phyloP scores from a whole-genome alignment of 2,888 invertebrate species.

The Pyrochroa serraticornis region DNA sequence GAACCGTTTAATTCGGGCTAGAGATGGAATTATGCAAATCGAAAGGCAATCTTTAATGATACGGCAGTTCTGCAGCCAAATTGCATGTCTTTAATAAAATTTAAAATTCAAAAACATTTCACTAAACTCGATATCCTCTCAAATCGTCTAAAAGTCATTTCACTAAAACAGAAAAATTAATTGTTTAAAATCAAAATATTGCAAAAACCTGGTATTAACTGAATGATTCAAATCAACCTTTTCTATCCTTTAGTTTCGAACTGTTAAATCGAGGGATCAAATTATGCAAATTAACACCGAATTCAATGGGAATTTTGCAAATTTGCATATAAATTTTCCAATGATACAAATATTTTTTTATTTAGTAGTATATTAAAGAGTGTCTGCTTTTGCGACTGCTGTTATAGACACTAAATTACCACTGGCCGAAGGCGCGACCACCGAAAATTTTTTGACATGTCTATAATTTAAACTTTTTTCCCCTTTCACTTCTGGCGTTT shows the following conservation, averaged over 20 bases:
- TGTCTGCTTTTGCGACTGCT: no score
- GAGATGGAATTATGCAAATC: conserved; percentile 30
- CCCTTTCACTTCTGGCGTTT: no score
- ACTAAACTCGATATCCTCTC: not conserved
- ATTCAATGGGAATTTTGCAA: conserved; percentile 8
- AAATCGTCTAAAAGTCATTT: not conserved
- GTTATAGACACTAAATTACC: no score
- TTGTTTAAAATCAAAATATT: not conserved
- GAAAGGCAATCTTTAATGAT: conserved; percentile 30
- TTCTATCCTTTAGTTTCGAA: conserved; percentile 8
- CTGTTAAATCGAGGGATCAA: conserved; percentile 5
- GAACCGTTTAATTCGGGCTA: conserved; percentile 26
- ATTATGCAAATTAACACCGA: conserved; percentile 23
- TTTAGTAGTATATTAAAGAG: no score
- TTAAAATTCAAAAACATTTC: conserved; percentile 7
- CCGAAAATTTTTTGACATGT: no score
- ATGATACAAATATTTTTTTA: no score
- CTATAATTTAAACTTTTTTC: no score
- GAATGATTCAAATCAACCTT: not conserved
- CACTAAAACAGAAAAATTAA: conserved; percentile 4
- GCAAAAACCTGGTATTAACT: no score
- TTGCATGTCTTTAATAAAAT: conserved; percentile 23
- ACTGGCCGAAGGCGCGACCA: no score
- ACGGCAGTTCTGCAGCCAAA: conserved; percentile 18
- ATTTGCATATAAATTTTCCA: conserved; percentile 11